phyloP scores from a whole-genome alignment of 2,888 invertebrate genomes.

The Anodontia alba region DNA sequence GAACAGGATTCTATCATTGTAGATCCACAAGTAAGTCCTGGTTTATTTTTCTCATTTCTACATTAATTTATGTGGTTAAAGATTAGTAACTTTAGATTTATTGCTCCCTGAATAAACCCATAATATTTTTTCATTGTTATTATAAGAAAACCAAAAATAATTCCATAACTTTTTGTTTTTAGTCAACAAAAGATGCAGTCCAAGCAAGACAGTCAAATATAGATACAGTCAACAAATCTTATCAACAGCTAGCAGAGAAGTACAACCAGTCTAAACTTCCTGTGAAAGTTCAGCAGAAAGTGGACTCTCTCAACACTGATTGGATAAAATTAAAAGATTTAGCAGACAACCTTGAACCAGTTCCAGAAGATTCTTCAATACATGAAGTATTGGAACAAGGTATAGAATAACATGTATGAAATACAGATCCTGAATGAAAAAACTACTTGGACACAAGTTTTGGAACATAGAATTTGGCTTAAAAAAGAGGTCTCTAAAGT shows the following conservation, averaged over 20 bases:
- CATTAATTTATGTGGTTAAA: too few species aligned
- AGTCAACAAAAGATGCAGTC: conserved; percentile 80
- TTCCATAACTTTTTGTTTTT: too few species aligned
- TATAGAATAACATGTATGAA: too few species aligned
- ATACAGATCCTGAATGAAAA: too few species aligned
- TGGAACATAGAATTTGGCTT: too few species aligned
- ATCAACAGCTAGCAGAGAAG: conserved; percentile 67
- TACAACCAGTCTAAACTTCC: conserved; percentile 72
- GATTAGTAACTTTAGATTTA: too few species aligned
- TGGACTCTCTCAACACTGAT: conserved; percentile 78
- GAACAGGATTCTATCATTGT: conserved; percentile 76
- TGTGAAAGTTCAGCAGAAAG: conserved; percentile 71
- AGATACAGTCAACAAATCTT: conserved; percentile 73
- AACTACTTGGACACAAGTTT: too few species aligned
- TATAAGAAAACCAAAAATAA: too few species aligned
- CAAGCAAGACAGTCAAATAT: conserved; percentile 73
- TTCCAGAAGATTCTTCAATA: conserved; percentile 66
- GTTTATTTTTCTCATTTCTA: too few species aligned
- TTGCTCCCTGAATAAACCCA: too few species aligned
- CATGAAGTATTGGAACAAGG: conserved; percentile 76
- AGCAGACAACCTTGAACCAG: conserved; percentile 71
- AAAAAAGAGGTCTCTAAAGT: too few species aligned
- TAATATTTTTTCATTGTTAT: too few species aligned
- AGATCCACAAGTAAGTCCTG: conserved; percentile 73
- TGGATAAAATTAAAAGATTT: conserved; percentile 77